Evolutionary conservation across 2,888 invertebrate genomes (phyloP).

Genomic region (Dasysyrphus tricinctus): DNA sequence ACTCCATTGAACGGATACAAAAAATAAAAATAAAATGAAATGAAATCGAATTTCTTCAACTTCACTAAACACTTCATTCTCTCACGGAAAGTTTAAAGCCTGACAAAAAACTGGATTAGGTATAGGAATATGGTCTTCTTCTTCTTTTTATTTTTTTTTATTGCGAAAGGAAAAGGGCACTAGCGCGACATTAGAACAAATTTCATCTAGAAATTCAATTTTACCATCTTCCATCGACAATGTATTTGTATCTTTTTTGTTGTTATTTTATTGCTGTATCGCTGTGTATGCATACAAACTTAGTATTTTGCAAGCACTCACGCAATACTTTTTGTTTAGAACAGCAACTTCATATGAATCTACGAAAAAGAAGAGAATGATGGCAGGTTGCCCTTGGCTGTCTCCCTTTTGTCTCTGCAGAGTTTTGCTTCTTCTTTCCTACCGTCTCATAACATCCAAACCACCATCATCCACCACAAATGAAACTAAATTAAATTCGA

Average conservation of each 20-base stretch:
- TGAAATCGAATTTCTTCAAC: slow-evolving; percentile 43
- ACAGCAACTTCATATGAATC: not conserved
- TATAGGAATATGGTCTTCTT: not conserved
- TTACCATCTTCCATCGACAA: slow-evolving; percentile 11
- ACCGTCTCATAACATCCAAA: not conserved
- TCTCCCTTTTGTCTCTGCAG: slow-evolving; percentile 20
- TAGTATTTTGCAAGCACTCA: slow-evolving; percentile 32
- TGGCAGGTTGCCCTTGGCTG: slow-evolving; percentile 13
- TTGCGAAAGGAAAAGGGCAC: slow-evolving; percentile 21
- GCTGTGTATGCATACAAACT: not conserved
- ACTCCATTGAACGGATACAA: not conserved
- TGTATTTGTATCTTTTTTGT: not conserved
- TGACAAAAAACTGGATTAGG: slow-evolving; percentile 31
- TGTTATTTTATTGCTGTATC: not conserved
- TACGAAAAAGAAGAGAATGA: not conserved
- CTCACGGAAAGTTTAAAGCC: slow-evolving; percentile 55
- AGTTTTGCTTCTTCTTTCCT: slow-evolving; percentile 8
- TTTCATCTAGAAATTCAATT: slow-evolving; percentile 63
- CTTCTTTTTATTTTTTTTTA: not conserved
- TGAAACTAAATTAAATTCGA: slow-evolving; percentile 72
- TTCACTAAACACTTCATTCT: slow-evolving; percentile 63
- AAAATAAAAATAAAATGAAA: slow-evolving; percentile 1
- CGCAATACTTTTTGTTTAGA: slow-evolving; percentile 37
- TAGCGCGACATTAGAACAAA: slow-evolving; percentile 69
- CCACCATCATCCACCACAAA: not conserved